Conservation (phyloP, 2,113 vertebrate genomes). For the Sinosuthora webbiana region DNA sequence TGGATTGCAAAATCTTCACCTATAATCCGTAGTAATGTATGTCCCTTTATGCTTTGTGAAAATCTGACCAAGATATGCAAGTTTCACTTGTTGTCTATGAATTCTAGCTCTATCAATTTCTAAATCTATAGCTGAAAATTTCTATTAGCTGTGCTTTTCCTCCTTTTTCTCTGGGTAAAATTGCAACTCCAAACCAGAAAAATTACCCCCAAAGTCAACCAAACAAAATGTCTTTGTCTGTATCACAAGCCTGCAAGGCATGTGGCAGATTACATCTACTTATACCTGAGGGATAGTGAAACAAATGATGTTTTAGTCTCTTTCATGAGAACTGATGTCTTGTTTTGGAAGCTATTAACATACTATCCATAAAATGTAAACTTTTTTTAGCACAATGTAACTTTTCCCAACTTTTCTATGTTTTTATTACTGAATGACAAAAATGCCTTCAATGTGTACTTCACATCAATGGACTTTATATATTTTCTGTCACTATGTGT, state of each 20-base stretch:
- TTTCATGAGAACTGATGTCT: neutral
- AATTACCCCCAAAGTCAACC: neutral
- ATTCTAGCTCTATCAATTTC: neutral
- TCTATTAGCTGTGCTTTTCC: neutral
- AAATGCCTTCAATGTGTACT: neutral
- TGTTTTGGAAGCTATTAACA: constrained; percentile 10
- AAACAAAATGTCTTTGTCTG: neutral
- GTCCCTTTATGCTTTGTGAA: neutral
- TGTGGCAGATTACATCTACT: neutral
- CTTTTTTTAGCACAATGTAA: neutral
- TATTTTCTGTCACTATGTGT: neutral
- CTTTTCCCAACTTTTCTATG: neutral
- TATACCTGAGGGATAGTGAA: neutral
- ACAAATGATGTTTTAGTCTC: neutral
- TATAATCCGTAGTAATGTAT: neutral
- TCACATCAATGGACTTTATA: neutral
- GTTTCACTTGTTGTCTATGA: neutral
- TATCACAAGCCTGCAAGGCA: neutral
- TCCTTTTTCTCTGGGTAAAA: neutral
- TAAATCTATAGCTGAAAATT: neutral
- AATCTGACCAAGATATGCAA: neutral
- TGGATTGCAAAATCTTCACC: neutral
- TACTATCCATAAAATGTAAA: neutral
- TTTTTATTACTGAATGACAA: neutral
- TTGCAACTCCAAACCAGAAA: neutral